These are phyloP conservation scores for Stigmatopora nigra DNA, from an alignment of 2,113 vertebrate species.

Conservation along the genomic window DNA sequence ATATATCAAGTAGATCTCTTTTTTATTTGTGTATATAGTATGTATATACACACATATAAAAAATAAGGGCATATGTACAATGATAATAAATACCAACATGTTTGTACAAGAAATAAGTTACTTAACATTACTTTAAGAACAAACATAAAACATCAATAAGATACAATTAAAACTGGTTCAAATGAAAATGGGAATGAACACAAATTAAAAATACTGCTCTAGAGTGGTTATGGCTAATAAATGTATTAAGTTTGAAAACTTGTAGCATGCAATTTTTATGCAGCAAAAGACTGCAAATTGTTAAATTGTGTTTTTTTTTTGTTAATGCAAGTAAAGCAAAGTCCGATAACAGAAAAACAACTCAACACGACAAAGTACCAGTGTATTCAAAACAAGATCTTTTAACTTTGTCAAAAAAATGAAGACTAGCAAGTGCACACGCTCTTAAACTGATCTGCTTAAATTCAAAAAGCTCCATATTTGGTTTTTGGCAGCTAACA, in stretches of 20 bases:
- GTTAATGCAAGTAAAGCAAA: constrained; percentile 35
- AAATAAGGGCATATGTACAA: constrained; percentile 80
- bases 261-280: constrained; percentile 51
- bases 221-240: constrained; percentile 36
- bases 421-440: constrained; percentile 17
- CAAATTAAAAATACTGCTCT: constrained; percentile 46
- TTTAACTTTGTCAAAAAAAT: constrained; percentile 24
- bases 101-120: constrained; percentile 82
- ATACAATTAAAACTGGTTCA: constrained; percentile 47
- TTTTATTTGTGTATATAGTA: constrained; percentile 75
- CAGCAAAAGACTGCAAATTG: constrained; percentile 31
- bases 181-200: constrained; percentile 32
- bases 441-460: constrained; percentile 32
- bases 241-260: constrained; percentile 29
- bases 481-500: constrained; percentile 42
- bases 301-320: constrained; percentile 18
- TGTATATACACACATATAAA: constrained; percentile 79
- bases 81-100: constrained; percentile 78
- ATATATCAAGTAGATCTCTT: constrained; percentile 56
- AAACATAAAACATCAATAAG: constrained; percentile 51
- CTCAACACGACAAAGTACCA: constrained; percentile 45
- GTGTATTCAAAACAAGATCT: constrained; percentile 27
- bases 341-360: constrained; percentile 25
- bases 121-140: constrained; percentile 67
- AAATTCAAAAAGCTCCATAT: constrained; percentile 22